Conservation (phyloP, 2,113 vertebrate species). For the Perognathus longimembris region DNA sequence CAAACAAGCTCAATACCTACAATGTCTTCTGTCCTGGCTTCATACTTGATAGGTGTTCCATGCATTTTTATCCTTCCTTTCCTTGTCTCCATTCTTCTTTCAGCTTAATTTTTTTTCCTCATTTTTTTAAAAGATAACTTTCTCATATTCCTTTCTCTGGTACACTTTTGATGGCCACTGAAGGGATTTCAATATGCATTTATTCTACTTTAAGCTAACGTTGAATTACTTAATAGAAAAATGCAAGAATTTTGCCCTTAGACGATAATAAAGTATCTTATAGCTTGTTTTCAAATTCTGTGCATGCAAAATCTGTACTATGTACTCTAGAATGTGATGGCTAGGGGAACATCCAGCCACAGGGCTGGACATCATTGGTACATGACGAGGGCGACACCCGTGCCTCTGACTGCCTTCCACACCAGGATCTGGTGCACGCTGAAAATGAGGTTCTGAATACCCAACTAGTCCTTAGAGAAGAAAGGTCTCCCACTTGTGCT, state of each 20-base stretch:
- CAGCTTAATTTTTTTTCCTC: not conserved
- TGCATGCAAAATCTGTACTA: not conserved
- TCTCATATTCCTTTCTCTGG: not conserved
- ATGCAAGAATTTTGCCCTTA: not conserved
- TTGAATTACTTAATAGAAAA: constrained; percentile 22
- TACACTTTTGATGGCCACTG: not conserved
- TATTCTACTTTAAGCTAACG: constrained; percentile 16
- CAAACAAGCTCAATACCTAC: not conserved
- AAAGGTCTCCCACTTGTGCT: no score
- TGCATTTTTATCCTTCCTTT: not conserved
- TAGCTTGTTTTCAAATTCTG: not conserved
- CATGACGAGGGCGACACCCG: no score
- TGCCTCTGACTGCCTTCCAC: no score
- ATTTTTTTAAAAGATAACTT: not conserved
- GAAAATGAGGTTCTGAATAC: not conserved
- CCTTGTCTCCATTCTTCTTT: not conserved
- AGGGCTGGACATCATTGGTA: no score
- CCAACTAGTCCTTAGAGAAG: no score
- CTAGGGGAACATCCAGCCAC: not conserved
- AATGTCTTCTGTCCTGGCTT: not conserved
- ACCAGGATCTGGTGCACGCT: no score
- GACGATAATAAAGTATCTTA: not conserved
- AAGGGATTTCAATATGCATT: not conserved
- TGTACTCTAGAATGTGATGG: not conserved
- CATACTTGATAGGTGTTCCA: not conserved